Evolutionary conservation across 1,140 invertebrate species (phyloP).

Genomic region (Drosophila baimaii): DNA sequence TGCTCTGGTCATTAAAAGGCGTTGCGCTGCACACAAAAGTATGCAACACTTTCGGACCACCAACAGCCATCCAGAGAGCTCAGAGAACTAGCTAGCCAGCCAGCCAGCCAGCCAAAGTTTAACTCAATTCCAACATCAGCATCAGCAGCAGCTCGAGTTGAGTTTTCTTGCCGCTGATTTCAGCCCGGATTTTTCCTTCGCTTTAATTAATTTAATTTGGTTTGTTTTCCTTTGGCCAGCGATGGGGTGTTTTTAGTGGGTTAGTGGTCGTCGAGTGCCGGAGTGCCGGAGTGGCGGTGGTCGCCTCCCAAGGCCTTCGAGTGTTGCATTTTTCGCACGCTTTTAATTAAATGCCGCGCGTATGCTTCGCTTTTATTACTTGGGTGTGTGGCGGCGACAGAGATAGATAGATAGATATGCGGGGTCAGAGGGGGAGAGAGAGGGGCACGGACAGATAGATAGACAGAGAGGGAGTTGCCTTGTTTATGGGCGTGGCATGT

Average conservation of each 20-base stretch:
- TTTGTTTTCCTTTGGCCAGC: constrained; percentile 31
- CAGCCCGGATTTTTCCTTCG: constrained; percentile 57
- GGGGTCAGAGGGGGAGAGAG: not conserved
- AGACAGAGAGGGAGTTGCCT: not conserved
- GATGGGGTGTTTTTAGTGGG: not conserved
- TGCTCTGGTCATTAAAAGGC: constrained; percentile 51
- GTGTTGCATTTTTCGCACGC: constrained; percentile 76
- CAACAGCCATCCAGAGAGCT: constrained; percentile 6
- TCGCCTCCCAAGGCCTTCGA: constrained; percentile 28
- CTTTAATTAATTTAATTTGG: constrained; percentile 81
- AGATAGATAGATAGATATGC: not conserved
- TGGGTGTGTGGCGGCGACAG: constrained; percentile 1
- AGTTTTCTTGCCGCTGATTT: constrained; percentile 61
- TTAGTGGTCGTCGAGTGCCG: constrained; percentile 4
- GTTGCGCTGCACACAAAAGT: constrained; percentile 52
- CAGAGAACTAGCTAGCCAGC: not conserved
- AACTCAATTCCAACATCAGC: constrained; percentile 62
- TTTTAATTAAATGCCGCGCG: constrained; percentile 74
- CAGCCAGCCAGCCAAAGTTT: constrained; percentile 40
- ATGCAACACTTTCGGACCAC: constrained; percentile 36
- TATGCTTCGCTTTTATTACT: constrained; percentile 51
- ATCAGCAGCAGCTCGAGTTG: constrained; percentile 22
- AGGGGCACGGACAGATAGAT: not conserved
- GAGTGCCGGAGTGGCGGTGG: not conserved
- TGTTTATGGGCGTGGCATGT: constrained; percentile 50